Conservation (phyloP, 1,140 invertebrate genomes). For the Chrysomallon squamiferum region DNA sequence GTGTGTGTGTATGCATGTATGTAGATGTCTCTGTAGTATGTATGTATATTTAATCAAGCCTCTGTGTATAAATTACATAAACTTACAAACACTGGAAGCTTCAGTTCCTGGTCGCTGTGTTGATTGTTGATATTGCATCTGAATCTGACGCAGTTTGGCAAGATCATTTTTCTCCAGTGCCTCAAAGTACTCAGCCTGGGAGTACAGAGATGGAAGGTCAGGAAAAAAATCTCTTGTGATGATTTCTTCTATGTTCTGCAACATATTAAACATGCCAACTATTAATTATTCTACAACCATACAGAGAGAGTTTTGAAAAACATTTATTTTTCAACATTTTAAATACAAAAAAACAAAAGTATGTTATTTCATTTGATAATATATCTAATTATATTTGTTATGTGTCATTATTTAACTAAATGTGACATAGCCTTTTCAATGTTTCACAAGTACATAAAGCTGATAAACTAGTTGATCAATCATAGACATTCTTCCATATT, state of each 20-base stretch:
- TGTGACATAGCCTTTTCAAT: background rate
- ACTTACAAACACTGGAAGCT: conserved; percentile 41
- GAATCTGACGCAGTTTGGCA: conserved; percentile 83
- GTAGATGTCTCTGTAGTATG: too few relatives aligned
- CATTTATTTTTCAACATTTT: background rate
- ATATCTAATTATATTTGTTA: background rate
- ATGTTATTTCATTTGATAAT: background rate
- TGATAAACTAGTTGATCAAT: too few relatives aligned
- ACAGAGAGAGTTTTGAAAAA: background rate
- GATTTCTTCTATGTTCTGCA: conserved; percentile 87
- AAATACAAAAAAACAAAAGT: background rate
- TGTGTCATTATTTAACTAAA: background rate
- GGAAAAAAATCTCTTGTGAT: conserved; percentile 98
- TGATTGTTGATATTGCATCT: conserved; percentile 82
- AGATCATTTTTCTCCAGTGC: conserved; percentile 90
- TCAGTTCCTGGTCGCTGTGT: conserved; percentile 62
- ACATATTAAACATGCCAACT: conserved; percentile 13
- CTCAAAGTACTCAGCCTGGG: conserved; percentile 91
- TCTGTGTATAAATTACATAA: too few relatives aligned
- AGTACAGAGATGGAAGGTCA: conserved; percentile 89
- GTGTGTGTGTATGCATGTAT: too few relatives aligned
- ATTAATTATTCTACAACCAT: background rate
- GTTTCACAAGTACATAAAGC: too few relatives aligned
- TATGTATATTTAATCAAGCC: too few relatives aligned
- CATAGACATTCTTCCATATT: too few relatives aligned